A percentile compares a stretch with the other conserved stretches of the same genome.
Conservation (phyloP, 2,113 vertebrate species). For the Capricornis sumatraensis region DNA sequence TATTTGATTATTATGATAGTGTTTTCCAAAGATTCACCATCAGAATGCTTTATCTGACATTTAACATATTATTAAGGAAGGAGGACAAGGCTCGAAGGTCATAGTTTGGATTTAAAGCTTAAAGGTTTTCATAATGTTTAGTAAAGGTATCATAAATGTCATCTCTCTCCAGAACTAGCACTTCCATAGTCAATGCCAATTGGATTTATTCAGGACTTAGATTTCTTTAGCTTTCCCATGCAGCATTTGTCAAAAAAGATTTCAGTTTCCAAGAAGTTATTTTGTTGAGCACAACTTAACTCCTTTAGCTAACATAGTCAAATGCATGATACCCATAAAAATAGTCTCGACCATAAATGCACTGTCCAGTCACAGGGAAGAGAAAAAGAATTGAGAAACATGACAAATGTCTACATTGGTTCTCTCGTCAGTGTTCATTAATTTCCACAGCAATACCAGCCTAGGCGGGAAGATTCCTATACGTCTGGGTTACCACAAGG, state of each 20-base stretch:
- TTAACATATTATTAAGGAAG: conserved; percentile 57
- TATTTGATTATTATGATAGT: conserved; percentile 38
- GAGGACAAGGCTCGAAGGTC: conserved; percentile 39
- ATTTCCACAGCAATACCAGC: neutral
- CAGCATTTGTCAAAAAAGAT: conserved; percentile 36
- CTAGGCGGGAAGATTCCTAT: neutral
- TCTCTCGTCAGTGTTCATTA: neutral
- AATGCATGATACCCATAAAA: neutral
- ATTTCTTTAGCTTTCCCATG: conserved; percentile 31
- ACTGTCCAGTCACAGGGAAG: neutral
- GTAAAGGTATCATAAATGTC: conserved; percentile 56
- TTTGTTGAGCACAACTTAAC: neutral
- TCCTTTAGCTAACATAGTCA: neutral
- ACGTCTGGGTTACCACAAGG: neutral
- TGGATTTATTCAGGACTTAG: conserved; percentile 49
- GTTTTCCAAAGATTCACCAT: conserved; percentile 37
- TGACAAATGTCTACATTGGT: neutral
- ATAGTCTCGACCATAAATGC: neutral
- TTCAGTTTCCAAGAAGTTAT: conserved; percentile 24
- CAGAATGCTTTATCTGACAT: conserved; percentile 51
- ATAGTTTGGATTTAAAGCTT: conserved; percentile 50
- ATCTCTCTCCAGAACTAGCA: conserved; percentile 40
- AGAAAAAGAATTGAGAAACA: neutral
- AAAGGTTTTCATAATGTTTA: conserved; percentile 55
- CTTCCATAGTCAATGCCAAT: conserved; percentile 30